These are phyloP conservation scores for Leucophora obtusa DNA, from an alignment of 2,888 invertebrate genomes.

Conservation along the genomic window DNA sequence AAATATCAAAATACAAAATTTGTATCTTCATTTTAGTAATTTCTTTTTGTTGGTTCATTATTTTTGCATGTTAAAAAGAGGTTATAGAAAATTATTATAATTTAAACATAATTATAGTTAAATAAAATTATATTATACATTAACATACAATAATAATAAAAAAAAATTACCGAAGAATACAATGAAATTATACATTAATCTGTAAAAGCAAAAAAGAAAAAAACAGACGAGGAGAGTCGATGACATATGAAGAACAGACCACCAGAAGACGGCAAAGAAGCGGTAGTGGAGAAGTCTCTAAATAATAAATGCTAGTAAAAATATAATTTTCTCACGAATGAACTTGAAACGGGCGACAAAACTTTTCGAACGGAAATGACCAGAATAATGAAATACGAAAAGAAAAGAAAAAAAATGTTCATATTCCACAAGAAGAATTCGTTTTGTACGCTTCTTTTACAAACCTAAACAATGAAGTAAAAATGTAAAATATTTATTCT, in stretches of 20 bases:
- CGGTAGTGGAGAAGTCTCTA: conserved; percentile 18
- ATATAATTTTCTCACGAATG: conserved; percentile 62
- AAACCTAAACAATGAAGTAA: neutral
- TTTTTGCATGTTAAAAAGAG: conserved; percentile 20
- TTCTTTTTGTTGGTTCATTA: neutral
- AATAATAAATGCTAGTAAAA: conserved; percentile 29
- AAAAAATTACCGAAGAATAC: neutral
- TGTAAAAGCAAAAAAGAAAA: neutral
- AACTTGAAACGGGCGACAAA: conserved; percentile 65
- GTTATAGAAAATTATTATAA: conserved; percentile 35
- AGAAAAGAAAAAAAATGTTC: conserved; percentile 9
- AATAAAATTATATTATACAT: conserved; percentile 8
- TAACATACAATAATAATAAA: neutral
- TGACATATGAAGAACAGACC: conserved; percentile 37
- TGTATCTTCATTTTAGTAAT: neutral
- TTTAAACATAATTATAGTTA: conserved; percentile 44
- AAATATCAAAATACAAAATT: neutral
- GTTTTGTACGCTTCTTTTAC: neutral
- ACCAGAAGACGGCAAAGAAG: conserved; percentile 11
- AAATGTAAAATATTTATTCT: conserved; percentile 3
- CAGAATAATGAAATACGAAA: conserved; percentile 59
- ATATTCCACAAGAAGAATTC: neutral
- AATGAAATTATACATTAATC: conserved; percentile 15
- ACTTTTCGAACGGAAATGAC: conserved; percentile 63
- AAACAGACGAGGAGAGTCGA: conserved; percentile 25